These are phyloP conservation scores for Protonibea diacanthus DNA, from an alignment of 2,797 vertebrate genomes.

Conservation along the genomic window DNA sequence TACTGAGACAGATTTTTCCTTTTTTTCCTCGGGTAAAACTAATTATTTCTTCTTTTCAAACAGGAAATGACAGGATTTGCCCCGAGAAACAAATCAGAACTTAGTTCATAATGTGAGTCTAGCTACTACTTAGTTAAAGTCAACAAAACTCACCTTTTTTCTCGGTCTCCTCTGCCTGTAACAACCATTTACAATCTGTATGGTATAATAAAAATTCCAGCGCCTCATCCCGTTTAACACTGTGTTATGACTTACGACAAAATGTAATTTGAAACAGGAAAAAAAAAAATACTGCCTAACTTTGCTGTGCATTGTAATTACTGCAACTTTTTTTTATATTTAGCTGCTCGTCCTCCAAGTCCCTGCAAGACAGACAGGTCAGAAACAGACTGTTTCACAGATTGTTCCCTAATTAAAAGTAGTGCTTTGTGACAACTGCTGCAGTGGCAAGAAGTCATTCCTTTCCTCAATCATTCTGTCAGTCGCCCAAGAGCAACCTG, in stretches of 20 bases:
- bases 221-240: constrained; percentile 1
- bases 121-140: constrained; percentile 9
- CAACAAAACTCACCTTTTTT: constrained; percentile 16
- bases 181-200: not conserved
- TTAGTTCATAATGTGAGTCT: constrained; percentile 8
- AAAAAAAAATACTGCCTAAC: not conserved
- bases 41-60: constrained; percentile 47
- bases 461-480: constrained; percentile 75
- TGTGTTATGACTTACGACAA: constrained; percentile 14
- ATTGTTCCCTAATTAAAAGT: constrained; percentile 83
- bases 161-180: not conserved
- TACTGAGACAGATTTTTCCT: not conserved
- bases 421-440: constrained; percentile 77
- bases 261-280: constrained; percentile 6
- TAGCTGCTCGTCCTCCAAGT: constrained; percentile 41
- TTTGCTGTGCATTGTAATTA: constrained; percentile 23
- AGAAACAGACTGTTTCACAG: constrained; percentile 75
- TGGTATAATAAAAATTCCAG: not conserved
- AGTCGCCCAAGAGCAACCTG: constrained; percentile 79
- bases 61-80: constrained; percentile 32
- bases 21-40: constrained; percentile 39
- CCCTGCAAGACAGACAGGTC: constrained; percentile 63
- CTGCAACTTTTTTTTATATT: not conserved
- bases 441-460: constrained; percentile 68
- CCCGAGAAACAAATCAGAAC: constrained; percentile 45